Evolutionary conservation across 2,888 invertebrate genomes (phyloP).

Genomic region (Chironomus riparius): DNA sequence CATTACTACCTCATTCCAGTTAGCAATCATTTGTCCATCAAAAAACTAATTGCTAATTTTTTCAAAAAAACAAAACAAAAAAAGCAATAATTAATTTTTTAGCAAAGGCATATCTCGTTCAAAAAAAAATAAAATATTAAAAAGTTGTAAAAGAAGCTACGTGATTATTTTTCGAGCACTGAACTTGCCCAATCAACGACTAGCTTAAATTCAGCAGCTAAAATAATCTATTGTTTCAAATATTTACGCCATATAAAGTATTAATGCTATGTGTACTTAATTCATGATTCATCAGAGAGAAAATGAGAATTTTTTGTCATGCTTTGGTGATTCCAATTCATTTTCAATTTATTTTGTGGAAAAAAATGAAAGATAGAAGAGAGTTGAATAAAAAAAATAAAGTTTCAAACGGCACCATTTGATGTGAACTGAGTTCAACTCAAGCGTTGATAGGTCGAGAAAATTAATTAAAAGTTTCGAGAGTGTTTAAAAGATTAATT

Average conservation of each 20-base stretch:
- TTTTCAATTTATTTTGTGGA: constrained; percentile 18
- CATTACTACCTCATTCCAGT: not conserved
- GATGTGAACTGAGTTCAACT: not conserved
- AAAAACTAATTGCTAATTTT: not conserved
- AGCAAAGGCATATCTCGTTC: not conserved
- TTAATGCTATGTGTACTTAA: not conserved
- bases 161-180: not conserved
- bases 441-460: not conserved
- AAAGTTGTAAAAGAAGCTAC: too few relatives aligned
- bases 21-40: too few relatives aligned
- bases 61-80: not conserved
- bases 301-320: constrained; percentile 14
- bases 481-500: not conserved
- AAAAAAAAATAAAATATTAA: not conserved
- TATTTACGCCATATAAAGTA: not conserved
- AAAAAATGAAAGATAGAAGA: not conserved
- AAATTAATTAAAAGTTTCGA: constrained; percentile 2
- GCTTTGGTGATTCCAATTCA: constrained; percentile 20
- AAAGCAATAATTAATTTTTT: not conserved
- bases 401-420: not conserved
- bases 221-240: not conserved
- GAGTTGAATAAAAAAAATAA: too few relatives aligned
- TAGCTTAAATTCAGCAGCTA: not conserved
- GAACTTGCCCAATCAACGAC: constrained; percentile 21
- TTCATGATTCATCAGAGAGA: constrained; percentile 24